phyloP scores from a whole-genome alignment of 2,113 vertebrate species.

The Zosterops pallidus region DNA sequence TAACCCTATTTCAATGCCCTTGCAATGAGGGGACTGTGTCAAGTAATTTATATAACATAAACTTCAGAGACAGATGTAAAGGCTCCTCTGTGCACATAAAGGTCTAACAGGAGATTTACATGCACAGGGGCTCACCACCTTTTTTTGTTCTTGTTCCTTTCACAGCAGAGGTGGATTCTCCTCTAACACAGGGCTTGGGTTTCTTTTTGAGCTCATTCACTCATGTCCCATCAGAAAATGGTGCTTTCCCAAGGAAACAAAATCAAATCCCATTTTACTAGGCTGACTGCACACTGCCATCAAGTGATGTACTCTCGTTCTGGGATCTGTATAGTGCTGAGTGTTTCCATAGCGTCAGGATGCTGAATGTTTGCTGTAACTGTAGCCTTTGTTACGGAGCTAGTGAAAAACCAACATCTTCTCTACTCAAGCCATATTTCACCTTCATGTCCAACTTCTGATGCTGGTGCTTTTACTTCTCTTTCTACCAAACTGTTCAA shows the following conservation, averaged over 20 bases:
- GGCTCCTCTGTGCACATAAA: background rate
- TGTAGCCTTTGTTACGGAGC: constrained; percentile 50
- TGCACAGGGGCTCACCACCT: background rate
- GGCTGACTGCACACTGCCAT: constrained; percentile 45
- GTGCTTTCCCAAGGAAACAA: constrained; percentile 53
- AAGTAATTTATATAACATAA: background rate
- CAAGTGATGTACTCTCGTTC: constrained; percentile 38
- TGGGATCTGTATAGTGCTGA: constrained; percentile 51
- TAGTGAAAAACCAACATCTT: constrained; percentile 53
- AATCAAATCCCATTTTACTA: constrained; percentile 1
- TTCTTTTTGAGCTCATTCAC: constrained; percentile 1
- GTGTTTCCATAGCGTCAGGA: constrained; percentile 57
- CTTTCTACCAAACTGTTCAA: constrained; percentile 68
- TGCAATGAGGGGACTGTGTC: background rate
- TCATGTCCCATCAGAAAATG: constrained; percentile 32
- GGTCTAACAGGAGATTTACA: background rate
- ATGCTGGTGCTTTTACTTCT: constrained; percentile 77
- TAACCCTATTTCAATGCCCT: background rate
- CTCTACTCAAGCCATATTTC: constrained; percentile 75
- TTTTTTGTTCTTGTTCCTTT: background rate
- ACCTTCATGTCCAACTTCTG: constrained; percentile 57
- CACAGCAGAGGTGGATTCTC: background rate
- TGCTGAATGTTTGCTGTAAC: constrained; percentile 58
- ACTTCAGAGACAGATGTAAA: background rate
- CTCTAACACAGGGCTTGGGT: background rate